Base-by-base conservation (phyloP, 2,888 invertebrate species). In the Drosophila acutilabella region DNA sequence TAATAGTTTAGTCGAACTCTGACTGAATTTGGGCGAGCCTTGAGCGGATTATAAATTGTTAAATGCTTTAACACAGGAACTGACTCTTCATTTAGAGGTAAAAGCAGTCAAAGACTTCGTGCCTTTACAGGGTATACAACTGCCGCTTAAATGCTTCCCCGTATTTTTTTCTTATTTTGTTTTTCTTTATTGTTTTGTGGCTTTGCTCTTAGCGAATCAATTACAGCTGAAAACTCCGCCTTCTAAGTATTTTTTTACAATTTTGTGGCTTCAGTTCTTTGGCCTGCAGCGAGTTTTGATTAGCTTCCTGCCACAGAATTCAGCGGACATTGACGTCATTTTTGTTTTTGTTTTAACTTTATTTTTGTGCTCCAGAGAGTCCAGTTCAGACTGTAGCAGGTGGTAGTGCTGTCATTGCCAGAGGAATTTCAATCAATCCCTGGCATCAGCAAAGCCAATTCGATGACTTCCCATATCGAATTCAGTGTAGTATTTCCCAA, bases 391-490 rank as follows among this genome's bases (percentile, higher is more conserved):
- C 56, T 52, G 44, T 48, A 70, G 57, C 78, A 88, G 84, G 84
- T 83, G 7, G 26, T 7, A 26, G 26, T 26, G 26, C 7, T 80
- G 57, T 68, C 71, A 16, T n/a, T 40, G n/a, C 5, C 23, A 14
- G 13, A 47, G 53, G 36, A 54, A 36, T 11, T 70, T 10, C 23
- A 36, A 38, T 86, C 54, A 89, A 23, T 36, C 59, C 50, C 47
- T 64, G 54, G 90, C 98, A 54, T 88, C 80, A 7, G 86, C 86
- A 50, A 89, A 86, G 5, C 86, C 86, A 64, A 86, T 76, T 18
- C 86, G 89, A 72, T 89, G 66, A 30, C 66, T 74, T 18, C 71
- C 89, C 89, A 86, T 89, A 44, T 89, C 89, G 7, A 86, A 86
- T 18, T 82, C 88, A 0, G 86, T 89, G 42, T 89, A 86, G 20